phyloP scores from a whole-genome alignment of 2,888 invertebrate genomes.

The Panopea generosa region DNA sequence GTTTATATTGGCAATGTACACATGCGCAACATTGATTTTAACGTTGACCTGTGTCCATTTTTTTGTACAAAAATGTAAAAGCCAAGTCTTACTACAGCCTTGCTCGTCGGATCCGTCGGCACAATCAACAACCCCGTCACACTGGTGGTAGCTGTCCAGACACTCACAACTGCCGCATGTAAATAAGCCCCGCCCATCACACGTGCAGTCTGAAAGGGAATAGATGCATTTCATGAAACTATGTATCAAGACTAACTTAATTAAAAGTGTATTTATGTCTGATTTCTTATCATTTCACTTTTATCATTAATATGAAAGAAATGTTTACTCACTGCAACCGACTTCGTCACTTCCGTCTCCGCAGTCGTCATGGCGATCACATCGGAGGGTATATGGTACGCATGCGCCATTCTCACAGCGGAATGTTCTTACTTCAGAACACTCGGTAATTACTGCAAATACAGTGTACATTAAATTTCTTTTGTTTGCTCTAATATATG shows the following conservation, averaged over 20 bases:
- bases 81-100: conserved; percentile 42
- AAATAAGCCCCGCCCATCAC: conserved; percentile 44
- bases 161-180: conserved; percentile 61
- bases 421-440: conserved; percentile 50
- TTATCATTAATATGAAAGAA: no score
- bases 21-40: no score
- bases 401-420: conserved; percentile 87
- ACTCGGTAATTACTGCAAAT: conserved; percentile 40
- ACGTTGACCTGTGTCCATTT: no score
- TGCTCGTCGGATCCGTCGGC: conserved; percentile 61
- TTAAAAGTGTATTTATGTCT: no score
- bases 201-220: conserved; percentile 54
- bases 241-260: no score
- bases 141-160: conserved; percentile 43
- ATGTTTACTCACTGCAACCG: conserved; percentile 61
- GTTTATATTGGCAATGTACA: no score
- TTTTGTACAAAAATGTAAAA: neutral
- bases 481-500: neutral
- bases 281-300: no score
- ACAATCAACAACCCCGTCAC: conserved; percentile 57
- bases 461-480: neutral
- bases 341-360: no score
- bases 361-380: conserved; percentile 88
- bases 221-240: no score
- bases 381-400: conserved; percentile 88